A percentile compares a stretch with the other conserved stretches of the same genome.
phyloP scores from a whole-genome alignment of 2,797 vertebrate species.

The Hafferia zeledoni region DNA sequence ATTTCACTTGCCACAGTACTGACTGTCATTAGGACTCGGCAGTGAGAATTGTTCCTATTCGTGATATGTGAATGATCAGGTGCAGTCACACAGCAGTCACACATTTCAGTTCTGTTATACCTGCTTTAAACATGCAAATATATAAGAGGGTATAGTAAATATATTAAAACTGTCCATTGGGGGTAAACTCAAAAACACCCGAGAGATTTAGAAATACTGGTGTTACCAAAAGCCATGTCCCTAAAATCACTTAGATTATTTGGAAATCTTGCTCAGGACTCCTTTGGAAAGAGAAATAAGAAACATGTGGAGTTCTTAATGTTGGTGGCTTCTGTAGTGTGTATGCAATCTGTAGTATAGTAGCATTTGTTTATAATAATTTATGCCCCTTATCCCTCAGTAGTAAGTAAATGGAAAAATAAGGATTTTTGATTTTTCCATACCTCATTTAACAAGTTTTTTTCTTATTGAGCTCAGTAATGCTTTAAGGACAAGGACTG shows the following conservation, averaged over 20 bases:
- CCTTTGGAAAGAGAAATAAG: not conserved
- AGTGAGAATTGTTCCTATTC: not conserved
- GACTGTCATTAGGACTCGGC: fast-evolving
- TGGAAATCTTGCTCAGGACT: not conserved
- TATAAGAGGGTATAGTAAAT: not conserved
- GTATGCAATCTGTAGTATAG: not conserved
- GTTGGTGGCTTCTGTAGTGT: not conserved
- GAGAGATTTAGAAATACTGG: not conserved
- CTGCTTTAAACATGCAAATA: too few species aligned
- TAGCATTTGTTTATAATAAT: not conserved
- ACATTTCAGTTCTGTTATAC: not conserved
- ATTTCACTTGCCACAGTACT: not conserved
- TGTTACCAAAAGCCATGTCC: not conserved
- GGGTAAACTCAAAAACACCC: not conserved
- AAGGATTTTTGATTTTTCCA: not conserved
- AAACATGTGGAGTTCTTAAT: not conserved
- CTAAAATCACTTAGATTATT: not conserved
- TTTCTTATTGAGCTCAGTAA: not conserved
- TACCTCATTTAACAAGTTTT: not conserved
- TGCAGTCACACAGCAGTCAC: not conserved
- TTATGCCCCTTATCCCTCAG: not conserved
- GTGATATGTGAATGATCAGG: not conserved
- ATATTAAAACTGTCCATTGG: not conserved
- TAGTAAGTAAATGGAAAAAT: not conserved
- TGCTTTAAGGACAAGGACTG: not conserved